These are phyloP conservation scores for Halcyon chelicuti DNA, from an alignment of 2,797 vertebrate species.

Conservation along the genomic window DNA sequence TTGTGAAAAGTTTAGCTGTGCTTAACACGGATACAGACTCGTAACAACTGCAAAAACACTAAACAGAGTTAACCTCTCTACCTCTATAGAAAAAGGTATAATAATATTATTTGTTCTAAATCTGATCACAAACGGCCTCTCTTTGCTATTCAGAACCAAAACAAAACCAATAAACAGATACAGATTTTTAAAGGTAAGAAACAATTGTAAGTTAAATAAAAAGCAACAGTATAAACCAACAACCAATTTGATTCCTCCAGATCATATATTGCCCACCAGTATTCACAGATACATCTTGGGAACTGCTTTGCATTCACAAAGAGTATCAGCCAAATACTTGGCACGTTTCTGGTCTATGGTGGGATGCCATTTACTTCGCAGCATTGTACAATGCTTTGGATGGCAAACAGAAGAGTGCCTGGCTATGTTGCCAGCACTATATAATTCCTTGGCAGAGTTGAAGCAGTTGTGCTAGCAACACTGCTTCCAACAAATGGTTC, in stretches of 20 bases:
- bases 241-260: conserved; percentile 1
- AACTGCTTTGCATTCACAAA: conserved; percentile 72
- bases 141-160: neutral
- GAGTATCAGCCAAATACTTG: conserved; percentile 68
- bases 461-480: conserved; percentile 60
- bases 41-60: neutral
- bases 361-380: conserved; percentile 77
- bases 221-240: conserved; percentile 9
- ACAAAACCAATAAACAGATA: neutral
- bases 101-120: neutral
- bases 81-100: neutral
- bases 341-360: conserved; percentile 68
- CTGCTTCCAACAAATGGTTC: conserved; percentile 52
- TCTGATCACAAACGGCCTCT: neutral
- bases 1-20: neutral
- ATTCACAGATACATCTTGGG: conserved; percentile 45
- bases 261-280: conserved; percentile 15
- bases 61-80: neutral
- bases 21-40: neutral
- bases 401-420: conserved; percentile 66
- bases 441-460: conserved; percentile 76
- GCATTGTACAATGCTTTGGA: conserved; percentile 61
- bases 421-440: conserved; percentile 73
- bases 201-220: neutral
- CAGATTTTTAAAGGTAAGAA: conserved; percentile 30